Conservation (phyloP, 2,888 invertebrate genomes). For the Thereva nobilitata region DNA sequence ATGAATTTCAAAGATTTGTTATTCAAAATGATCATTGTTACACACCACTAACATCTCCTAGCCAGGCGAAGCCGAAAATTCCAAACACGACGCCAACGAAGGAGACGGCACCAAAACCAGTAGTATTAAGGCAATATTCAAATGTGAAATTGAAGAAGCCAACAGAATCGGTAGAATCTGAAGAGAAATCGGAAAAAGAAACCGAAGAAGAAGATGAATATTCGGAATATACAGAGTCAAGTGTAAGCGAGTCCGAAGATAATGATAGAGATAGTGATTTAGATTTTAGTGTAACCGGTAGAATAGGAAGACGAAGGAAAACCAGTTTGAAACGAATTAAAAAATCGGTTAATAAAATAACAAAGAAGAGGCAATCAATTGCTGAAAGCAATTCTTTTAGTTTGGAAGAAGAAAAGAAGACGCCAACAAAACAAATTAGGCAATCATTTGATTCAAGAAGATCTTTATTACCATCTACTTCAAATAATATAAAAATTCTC, state of each 20-base stretch:
- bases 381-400: slow-evolving; percentile 32
- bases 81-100: slow-evolving; percentile 9
- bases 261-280: slow-evolving; percentile 66
- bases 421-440: slow-evolving; percentile 1
- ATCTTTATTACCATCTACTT: slow-evolving; percentile 39
- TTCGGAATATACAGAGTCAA: slow-evolving; percentile 60
- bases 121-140: slow-evolving; percentile 12
- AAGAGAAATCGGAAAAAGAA: slow-evolving; percentile 35
- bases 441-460: slow-evolving; percentile 28
- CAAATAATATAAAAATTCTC: background rate
- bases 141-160: slow-evolving; percentile 24
- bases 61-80: slow-evolving; percentile 56
- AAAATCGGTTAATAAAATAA: slow-evolving; percentile 42
- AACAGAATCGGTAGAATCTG: slow-evolving; percentile 8
- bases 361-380: slow-evolving; percentile 37
- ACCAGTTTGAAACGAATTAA: slow-evolving; percentile 29
- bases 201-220: slow-evolving; percentile 58
- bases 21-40: slow-evolving; percentile 82
- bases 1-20: slow-evolving; percentile 56
- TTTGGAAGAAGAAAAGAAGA: slow-evolving; percentile 35
- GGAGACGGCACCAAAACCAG: slow-evolving; percentile 16
- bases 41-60: slow-evolving; percentile 71
- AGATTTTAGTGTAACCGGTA: slow-evolving; percentile 66
- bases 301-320: slow-evolving; percentile 50
- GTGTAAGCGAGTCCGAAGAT: slow-evolving; percentile 60